phyloP scores from a whole-genome alignment of 2,888 invertebrate genomes.

The Andricus quercusramuli region DNA sequence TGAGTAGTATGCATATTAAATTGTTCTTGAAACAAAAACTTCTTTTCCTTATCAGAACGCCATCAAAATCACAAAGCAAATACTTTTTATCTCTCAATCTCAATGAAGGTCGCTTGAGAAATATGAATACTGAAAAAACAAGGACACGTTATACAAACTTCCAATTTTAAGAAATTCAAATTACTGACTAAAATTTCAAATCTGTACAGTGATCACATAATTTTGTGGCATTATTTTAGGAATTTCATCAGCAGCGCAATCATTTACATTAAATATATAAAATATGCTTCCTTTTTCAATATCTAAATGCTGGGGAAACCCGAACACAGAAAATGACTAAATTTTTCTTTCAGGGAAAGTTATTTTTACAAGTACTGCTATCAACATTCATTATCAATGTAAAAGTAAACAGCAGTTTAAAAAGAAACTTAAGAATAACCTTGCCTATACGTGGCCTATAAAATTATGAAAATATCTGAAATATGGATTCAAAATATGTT shows the following conservation, averaged over 20 bases:
- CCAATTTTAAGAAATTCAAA: neutral
- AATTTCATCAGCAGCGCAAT: no score
- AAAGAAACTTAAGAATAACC: neutral
- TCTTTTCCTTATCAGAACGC: neutral
- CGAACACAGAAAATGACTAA: no score
- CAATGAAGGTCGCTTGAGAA: neutral
- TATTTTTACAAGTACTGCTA: no score
- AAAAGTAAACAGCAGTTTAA: neutral
- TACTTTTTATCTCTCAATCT: slow-evolving; percentile 9
- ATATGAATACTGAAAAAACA: neutral
- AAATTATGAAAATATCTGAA: neutral
- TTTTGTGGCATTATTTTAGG: neutral
- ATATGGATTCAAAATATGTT: neutral
- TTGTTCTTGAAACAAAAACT: neutral
- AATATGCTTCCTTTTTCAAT: no score
- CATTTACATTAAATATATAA: no score
- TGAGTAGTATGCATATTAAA: neutral
- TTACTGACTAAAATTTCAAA: neutral
- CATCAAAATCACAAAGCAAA: neutral
- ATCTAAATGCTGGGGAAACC: no score
- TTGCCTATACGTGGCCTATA: neutral
- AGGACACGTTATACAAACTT: neutral
- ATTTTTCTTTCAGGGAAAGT: no score
- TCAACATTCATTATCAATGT: no score
- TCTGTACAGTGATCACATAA: neutral